Percentiles rank a stretch among this genome's conserved stretches.
Evolutionary conservation across 2,113 vertebrate genomes (phyloP).

Genomic region (Lepus timidus): DNA sequence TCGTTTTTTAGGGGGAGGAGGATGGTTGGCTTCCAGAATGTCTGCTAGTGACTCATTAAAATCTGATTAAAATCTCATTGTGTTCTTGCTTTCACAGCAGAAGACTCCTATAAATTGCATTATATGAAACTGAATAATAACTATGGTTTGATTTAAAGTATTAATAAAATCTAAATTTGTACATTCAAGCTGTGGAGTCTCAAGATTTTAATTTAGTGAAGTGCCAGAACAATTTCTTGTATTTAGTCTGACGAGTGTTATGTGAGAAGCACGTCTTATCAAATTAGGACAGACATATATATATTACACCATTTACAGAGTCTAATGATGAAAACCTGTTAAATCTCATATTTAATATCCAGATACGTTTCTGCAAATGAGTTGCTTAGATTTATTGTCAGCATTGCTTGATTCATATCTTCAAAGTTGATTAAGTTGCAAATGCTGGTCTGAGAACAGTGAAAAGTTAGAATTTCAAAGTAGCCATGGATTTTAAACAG

Average conservation of each 20-base stretch:
- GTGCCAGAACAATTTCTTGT: slow-evolving; percentile 83
- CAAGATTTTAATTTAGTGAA: slow-evolving; percentile 87
- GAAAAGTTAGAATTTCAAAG: slow-evolving; percentile 81
- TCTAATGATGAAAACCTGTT: slow-evolving; percentile 86
- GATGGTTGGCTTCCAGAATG: slow-evolving; percentile 66
- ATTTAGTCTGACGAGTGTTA: slow-evolving; percentile 83
- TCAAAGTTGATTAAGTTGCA: slow-evolving; percentile 82
- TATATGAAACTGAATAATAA: slow-evolving; percentile 83
- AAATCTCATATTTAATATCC: slow-evolving; percentile 84
- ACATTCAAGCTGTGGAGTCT: slow-evolving; percentile 82
- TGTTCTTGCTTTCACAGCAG: slow-evolving; percentile 71
- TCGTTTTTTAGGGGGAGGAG: not conserved
- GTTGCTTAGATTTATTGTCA: slow-evolving; percentile 74
- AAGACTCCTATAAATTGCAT: slow-evolving; percentile 84
- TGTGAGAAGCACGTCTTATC: slow-evolving; percentile 78
- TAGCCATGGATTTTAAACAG: slow-evolving; percentile 73
- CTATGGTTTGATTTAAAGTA: slow-evolving; percentile 87
- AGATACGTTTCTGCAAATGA: slow-evolving; percentile 75
- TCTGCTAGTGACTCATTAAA: slow-evolving; percentile 68
- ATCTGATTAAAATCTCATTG: slow-evolving; percentile 78
- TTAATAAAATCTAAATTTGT: slow-evolving; percentile 88
- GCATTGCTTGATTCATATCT: slow-evolving; percentile 65
- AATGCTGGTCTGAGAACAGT: slow-evolving; percentile 76
- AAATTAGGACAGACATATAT: slow-evolving; percentile 84
- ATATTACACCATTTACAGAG: slow-evolving; percentile 83